These are phyloP conservation scores for Buathra laborator DNA, from an alignment of 2,888 invertebrate genomes.

Conservation along the genomic window DNA sequence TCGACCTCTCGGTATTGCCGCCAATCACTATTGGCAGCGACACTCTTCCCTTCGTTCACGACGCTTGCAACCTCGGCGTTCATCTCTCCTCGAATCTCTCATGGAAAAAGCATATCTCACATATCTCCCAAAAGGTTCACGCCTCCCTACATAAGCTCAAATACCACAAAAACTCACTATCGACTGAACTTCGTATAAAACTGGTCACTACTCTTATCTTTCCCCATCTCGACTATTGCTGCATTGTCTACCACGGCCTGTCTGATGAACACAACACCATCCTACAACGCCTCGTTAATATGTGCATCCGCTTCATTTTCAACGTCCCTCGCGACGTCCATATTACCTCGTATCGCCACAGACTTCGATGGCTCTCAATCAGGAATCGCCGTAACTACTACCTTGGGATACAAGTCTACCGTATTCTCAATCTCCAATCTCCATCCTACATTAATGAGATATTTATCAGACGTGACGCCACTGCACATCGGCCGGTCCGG, in stretches of 20 bases:
- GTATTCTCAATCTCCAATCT: not conserved
- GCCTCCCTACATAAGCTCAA: no score
- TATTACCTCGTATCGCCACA: not conserved
- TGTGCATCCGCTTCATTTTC: not conserved
- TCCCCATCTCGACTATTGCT: not conserved
- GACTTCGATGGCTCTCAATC: not conserved
- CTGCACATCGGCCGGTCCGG: not conserved
- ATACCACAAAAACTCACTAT: no score
- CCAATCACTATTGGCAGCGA: no score
- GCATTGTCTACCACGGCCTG: not conserved
- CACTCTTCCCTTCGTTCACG: no score
- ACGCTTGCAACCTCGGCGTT: no score
- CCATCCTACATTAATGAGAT: not conserved
- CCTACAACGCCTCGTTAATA: not conserved
- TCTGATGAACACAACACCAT: not conserved
- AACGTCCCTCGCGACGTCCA: not conserved
- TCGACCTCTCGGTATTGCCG: no score
- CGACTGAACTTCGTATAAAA: not conserved
- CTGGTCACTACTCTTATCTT: not conserved
- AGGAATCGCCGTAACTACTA: not conserved
- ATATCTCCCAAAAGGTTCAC: no score
- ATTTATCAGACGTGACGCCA: not conserved
- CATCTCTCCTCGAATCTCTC: no score
- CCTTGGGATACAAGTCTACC: not conserved
- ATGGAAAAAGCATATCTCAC: no score